These are phyloP conservation scores for Diplolepis rosae DNA, from an alignment of 2,888 invertebrate species.

Conservation along the genomic window DNA sequence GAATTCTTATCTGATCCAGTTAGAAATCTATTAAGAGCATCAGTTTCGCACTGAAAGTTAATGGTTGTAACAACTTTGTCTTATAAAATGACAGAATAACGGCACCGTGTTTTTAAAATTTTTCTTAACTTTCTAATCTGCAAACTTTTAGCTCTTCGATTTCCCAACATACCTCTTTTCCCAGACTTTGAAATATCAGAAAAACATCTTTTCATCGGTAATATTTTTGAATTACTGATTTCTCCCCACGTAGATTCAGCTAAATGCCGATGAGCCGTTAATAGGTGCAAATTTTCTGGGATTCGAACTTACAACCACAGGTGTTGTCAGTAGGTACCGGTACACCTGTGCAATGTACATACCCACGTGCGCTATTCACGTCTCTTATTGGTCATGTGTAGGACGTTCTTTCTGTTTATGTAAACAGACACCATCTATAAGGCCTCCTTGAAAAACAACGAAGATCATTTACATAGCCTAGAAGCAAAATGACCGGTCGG, in stretches of 20 bases:
- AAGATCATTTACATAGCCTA: slow-evolving; percentile 8
- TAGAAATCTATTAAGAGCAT: too few relatives aligned
- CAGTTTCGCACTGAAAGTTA: too few relatives aligned
- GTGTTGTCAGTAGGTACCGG: neutral
- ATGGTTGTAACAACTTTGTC: too few relatives aligned
- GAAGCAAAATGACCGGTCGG: neutral
- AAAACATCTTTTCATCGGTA: neutral
- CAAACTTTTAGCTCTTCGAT: too few relatives aligned
- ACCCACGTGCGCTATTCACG: neutral
- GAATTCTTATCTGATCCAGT: too few relatives aligned
- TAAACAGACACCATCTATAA: neutral
- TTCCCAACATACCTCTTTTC: too few relatives aligned
- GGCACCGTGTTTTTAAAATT: too few relatives aligned
- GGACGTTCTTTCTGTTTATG: neutral
- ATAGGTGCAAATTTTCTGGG: neutral
- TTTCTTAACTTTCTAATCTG: too few relatives aligned
- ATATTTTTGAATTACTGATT: neutral
- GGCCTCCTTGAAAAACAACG: neutral
- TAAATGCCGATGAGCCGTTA: neutral
- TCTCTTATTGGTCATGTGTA: neutral
- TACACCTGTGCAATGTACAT: too few relatives aligned
- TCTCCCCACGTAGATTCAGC: neutral
- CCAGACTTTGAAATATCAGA: neutral
- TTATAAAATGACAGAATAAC: too few relatives aligned
- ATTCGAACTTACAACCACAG: too few relatives aligned